Base-by-base conservation (phyloP, 2,888 invertebrate species). In the Melanostoma mellinum region DNA sequence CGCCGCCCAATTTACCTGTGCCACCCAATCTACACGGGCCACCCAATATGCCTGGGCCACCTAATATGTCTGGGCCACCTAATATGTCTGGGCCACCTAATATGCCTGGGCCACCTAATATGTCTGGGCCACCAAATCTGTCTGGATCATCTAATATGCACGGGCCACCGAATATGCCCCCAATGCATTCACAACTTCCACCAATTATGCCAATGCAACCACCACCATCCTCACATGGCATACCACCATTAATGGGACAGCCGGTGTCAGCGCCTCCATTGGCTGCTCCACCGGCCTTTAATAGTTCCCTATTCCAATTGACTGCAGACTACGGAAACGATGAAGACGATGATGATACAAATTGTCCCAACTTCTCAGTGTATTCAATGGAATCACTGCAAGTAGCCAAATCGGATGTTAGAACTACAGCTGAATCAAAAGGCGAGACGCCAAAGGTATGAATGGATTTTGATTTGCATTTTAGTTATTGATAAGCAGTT, bases 331-430 rank as follows among this genome's bases (percentile, higher is more conserved):
- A 89, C 75, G 90, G 88, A 61, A 89, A 90, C 55, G 92, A 92
- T 78, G 91, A 20, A 20, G 20, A 91, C 9, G 89, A 92, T 2
- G 92, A 92, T n/a, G 94, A 94, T 69, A 95, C 95, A 0, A 95
- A 95, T 87, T 97, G 96, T 90, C 97, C 97, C 3, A 97, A 97
- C 90, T 96, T 96, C 90, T 95, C 95, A 8, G 95, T 97, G 86
- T 97, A 97, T 91, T 97, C 97, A 0, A 94, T 95, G 6, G 94
- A 95, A 87, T 96, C 96, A 79, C 95, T 96, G 88, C 95, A 95
- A 85, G 90, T 91, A 71, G 91, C 91, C 9, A 89, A 89, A 79
- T 88, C 88, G 36, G 87, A 89, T 36, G 89, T 89, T 46, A 77
- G 60, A 52, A 8, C 69, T 36, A 73, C 87, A 36, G 77, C 75